phyloP scores from a whole-genome alignment of 1,140 invertebrate genomes.

The Mylabris phalerata region DNA sequence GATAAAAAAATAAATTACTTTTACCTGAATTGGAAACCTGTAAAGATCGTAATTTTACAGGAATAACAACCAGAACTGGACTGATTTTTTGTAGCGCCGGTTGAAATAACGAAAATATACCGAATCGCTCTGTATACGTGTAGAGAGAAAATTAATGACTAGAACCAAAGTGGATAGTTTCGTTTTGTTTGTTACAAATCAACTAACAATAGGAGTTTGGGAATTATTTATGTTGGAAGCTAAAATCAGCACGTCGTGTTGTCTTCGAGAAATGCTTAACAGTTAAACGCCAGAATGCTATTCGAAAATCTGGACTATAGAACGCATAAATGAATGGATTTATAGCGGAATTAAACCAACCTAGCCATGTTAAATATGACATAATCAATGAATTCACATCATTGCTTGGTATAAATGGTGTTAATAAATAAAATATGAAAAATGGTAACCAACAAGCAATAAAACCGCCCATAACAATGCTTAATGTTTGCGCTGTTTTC shows the following conservation, averaged over 20 bases:
- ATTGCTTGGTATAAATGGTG: slow-evolving; percentile 58
- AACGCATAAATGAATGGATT: slow-evolving; percentile 86
- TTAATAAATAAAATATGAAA: slow-evolving; percentile 78
- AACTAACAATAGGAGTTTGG: neutral
- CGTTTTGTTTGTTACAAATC: too few relatives aligned
- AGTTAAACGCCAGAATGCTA: slow-evolving; percentile 75
- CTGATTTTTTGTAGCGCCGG: too few relatives aligned
- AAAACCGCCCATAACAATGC: slow-evolving; percentile 87
- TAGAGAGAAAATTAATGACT: neutral
- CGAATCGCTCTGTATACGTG: too few relatives aligned
- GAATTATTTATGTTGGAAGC: slow-evolving; percentile 37
- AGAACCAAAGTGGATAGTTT: neutral
- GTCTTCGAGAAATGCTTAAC: slow-evolving; percentile 44
- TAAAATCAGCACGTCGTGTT: slow-evolving; percentile 28
- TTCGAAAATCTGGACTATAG: slow-evolving; percentile 76
- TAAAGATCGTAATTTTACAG: too few relatives aligned
- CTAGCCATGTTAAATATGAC: slow-evolving; percentile 82
- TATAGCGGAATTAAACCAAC: slow-evolving; percentile 86
- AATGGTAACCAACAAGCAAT: slow-evolving; percentile 86
- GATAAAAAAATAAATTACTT: too few relatives aligned
- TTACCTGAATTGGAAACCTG: too few relatives aligned
- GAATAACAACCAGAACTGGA: too few relatives aligned
- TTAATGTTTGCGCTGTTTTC: slow-evolving; percentile 85
- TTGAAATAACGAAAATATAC: too few relatives aligned
- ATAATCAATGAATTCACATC: slow-evolving; percentile 59